phyloP scores from a whole-genome alignment of 35 echinoderm and acorn worm species.

The Anneissia japonica region DNA sequence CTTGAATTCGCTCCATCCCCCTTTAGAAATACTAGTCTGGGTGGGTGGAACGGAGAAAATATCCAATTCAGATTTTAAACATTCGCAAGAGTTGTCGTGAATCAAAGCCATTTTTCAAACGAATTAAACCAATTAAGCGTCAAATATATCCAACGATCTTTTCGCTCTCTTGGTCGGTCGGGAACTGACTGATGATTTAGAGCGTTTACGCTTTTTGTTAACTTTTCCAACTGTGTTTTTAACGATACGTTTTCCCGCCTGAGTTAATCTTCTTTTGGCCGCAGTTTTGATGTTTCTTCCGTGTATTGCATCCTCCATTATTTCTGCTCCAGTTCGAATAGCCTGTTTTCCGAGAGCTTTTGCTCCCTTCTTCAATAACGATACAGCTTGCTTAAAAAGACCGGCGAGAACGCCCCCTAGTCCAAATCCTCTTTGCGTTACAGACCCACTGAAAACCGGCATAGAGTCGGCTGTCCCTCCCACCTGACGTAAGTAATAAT shows the following conservation, averaged over 20 bases:
- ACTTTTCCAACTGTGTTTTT: background rate
- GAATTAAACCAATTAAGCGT: background rate
- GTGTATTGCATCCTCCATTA: no score
- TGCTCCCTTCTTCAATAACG: slow-evolving; percentile 44
- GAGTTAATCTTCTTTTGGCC: background rate
- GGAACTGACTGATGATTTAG: background rate
- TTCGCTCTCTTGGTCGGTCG: background rate
- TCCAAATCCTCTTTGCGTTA: slow-evolving; percentile 26
- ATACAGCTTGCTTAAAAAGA: slow-evolving; percentile 41
- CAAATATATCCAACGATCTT: slow-evolving; percentile 19
- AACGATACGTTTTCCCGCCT: background rate
- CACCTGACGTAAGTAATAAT: background rate
- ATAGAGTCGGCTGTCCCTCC: background rate
- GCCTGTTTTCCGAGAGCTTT: slow-evolving; percentile 46
- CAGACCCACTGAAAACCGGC: slow-evolving; percentile 16
- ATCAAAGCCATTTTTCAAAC: slow-evolving; percentile 23
- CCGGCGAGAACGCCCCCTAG: slow-evolving; percentile 32
- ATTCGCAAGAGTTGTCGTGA: slow-evolving; percentile 8
- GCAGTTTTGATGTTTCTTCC: no score
- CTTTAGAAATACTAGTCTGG: slow-evolving; percentile 17
- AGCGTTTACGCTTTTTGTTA: slow-evolving; percentile 20
- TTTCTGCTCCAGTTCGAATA: slow-evolving; percentile 36
- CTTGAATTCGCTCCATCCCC: slow-evolving; percentile 1
- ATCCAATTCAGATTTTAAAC: slow-evolving; percentile 6
- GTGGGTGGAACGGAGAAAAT: slow-evolving; percentile 1